These are phyloP conservation scores for Cryptophagus acutangulus DNA, from an alignment of 2,888 invertebrate species.

Conservation along the genomic window DNA sequence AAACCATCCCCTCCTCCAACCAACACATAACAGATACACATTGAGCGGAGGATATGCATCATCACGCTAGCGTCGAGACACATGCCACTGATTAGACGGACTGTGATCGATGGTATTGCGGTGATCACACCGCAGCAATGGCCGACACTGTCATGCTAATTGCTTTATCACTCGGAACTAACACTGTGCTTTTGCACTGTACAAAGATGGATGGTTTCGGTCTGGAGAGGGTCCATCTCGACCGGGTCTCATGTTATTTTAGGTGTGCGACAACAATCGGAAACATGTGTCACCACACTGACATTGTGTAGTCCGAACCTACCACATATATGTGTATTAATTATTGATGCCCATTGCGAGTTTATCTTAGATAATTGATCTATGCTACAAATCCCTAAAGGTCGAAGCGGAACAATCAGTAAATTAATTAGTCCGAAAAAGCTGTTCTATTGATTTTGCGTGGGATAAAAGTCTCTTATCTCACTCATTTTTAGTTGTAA, in stretches of 20 bases:
- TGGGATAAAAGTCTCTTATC: no score
- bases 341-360: no score
- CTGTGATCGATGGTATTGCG: slow-evolving; percentile 12
- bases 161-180: slow-evolving; percentile 27
- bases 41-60: slow-evolving; percentile 4
- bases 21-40: not conserved
- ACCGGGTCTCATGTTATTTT: not conserved
- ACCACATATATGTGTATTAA: no score
- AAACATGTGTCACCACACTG: slow-evolving; percentile 6
- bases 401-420: no score
- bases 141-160: slow-evolving; percentile 20
- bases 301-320: not conserved
- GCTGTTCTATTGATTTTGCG: no score
- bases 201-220: slow-evolving; percentile 5
- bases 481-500: no score
- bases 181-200: slow-evolving; percentile 9
- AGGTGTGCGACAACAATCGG: not conserved
- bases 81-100: slow-evolving; percentile 10
- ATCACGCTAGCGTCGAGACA: slow-evolving; percentile 4
- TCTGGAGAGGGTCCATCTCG: slow-evolving; percentile 4
- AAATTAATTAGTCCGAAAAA: no score
- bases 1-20: no score
- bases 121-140: slow-evolving; percentile 7
- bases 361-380: no score
- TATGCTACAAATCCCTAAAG: no score